A percentile compares a stretch with the other conserved stretches of the same genome.
These are phyloP conservation scores for Corydoras sp. DNA, from an alignment of 2,113 vertebrate species.

Conservation along the genomic window DNA sequence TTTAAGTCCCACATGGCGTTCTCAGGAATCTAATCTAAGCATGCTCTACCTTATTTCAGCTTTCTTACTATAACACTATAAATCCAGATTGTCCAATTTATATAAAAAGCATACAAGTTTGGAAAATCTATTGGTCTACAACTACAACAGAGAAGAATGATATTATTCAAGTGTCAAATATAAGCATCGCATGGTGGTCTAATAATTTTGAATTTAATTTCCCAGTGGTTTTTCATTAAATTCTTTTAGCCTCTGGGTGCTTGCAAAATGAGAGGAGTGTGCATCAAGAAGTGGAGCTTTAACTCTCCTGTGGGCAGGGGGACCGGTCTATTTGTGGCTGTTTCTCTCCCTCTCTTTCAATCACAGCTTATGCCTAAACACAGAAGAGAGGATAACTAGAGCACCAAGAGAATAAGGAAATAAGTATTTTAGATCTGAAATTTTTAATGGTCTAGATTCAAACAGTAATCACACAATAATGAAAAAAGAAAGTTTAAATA, in stretches of 20 bases:
- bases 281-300: constrained; percentile 63
- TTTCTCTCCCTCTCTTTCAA: constrained; percentile 50
- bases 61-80: too few relatives aligned
- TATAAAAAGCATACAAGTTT: too few relatives aligned
- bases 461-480: too few relatives aligned
- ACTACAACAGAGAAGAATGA: neutral
- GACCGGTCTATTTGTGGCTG: constrained; percentile 61
- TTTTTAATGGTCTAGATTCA: too few relatives aligned
- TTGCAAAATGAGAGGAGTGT: constrained; percentile 55
- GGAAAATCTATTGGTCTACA: too few relatives aligned
- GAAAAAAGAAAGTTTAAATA: too few relatives aligned
- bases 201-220: constrained; percentile 67
- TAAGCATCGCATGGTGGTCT: constrained; percentile 45
- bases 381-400: constrained; percentile 4
- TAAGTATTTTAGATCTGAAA: neutral
- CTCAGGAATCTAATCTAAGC: too few relatives aligned
- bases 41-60: too few relatives aligned
- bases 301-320: constrained; percentile 56
- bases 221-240: constrained; percentile 61
- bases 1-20: too few relatives aligned
- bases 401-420: neutral
- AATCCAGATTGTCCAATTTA: too few relatives aligned
- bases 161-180: constrained; percentile 53
- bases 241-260: constrained; percentile 60
- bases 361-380: constrained; percentile 36